Conservation (phyloP, 2,888 invertebrate species). For the Mesorhabditis belari region DNA sequence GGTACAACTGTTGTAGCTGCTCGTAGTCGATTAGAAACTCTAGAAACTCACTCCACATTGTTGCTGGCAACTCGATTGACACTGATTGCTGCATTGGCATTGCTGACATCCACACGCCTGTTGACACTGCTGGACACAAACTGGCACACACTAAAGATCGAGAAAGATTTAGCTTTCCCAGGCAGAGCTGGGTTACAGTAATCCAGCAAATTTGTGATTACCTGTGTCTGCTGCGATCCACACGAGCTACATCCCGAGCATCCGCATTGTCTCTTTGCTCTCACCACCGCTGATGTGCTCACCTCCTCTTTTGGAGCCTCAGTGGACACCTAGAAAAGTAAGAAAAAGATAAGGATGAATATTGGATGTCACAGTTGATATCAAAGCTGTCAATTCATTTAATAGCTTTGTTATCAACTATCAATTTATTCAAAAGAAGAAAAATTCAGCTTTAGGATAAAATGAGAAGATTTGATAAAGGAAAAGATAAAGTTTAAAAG, state of each 20-base stretch:
- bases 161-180: neutral
- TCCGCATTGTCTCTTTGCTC: neutral
- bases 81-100: conserved; percentile 19
- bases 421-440: too few species aligned
- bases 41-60: conserved; percentile 21
- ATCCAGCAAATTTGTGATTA: neutral
- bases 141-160: conserved; percentile 21
- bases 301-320: neutral
- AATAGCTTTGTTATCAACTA: too few species aligned
- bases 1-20: neutral
- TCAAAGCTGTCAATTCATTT: too few species aligned
- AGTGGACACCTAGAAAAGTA: neutral
- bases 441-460: too few species aligned
- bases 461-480: too few species aligned
- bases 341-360: neutral
- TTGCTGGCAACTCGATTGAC: conserved; percentile 31
- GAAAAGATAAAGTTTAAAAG: too few species aligned
- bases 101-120: conserved; percentile 23
- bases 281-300: neutral
- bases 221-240: neutral
- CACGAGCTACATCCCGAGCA: neutral
- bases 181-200: neutral
- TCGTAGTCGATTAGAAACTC: neutral
- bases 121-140: conserved; percentile 36
- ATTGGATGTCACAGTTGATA: neutral